Evolutionary conservation across 1,140 invertebrate genomes (phyloP).

Genomic region (Drosophila azteca): DNA sequence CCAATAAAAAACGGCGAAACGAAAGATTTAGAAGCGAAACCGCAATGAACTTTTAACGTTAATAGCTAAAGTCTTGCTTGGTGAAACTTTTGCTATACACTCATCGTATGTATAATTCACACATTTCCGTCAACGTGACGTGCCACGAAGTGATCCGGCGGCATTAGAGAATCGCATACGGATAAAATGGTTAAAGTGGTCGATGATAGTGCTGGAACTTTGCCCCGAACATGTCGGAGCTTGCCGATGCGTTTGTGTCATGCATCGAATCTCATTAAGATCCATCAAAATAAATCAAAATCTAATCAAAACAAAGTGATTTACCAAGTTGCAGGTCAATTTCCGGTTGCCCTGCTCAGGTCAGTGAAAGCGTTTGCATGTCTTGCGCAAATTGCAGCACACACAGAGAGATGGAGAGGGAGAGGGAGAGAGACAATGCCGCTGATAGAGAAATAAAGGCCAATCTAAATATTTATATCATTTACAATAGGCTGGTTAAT

Average conservation of each 20-base stretch:
- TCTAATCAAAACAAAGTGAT: conserved; percentile 29
- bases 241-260: conserved; percentile 35
- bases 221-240: neutral
- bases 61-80: conserved; percentile 27
- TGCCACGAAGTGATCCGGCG: conserved; percentile 29
- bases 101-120: conserved; percentile 56
- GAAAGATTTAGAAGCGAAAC: conserved; percentile 32
- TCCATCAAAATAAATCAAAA: conserved; percentile 32
- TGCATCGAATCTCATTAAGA: conserved; percentile 38
- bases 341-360: conserved; percentile 19
- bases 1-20: conserved; percentile 52
- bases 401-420: too few relatives aligned
- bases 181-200: conserved; percentile 4
- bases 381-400: conserved; percentile 64
- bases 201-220: conserved; percentile 2
- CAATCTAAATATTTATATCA: conserved; percentile 55
- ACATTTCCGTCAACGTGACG: conserved; percentile 74
- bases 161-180: conserved; percentile 58
- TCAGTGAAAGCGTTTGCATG: conserved; percentile 60
- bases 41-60: conserved; percentile 43
- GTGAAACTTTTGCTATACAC: conserved; percentile 46
- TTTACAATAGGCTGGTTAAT: conserved; percentile 32
- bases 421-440: conserved; percentile 7
- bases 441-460: conserved; percentile 32
- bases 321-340: conserved; percentile 7